Conservation (phyloP, 2,888 invertebrate genomes). For the Andrena haemorrhoa region DNA sequence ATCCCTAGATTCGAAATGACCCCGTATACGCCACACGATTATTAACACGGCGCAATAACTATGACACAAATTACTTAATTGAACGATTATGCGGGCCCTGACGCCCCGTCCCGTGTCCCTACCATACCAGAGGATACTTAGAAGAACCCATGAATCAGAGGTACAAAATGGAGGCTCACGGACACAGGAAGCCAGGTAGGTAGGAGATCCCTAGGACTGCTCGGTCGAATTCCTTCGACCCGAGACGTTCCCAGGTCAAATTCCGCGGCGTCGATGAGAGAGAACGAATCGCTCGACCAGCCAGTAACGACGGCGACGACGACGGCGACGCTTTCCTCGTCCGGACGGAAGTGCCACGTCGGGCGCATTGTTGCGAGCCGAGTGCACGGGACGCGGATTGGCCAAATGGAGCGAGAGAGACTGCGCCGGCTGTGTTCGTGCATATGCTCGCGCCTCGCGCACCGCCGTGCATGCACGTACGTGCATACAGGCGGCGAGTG, state of each 20-base stretch:
- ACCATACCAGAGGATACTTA: neutral
- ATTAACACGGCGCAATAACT: conserved; percentile 6
- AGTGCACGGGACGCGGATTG: conserved; percentile 70
- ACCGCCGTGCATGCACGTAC: conserved; percentile 23
- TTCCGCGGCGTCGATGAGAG: conserved; percentile 36
- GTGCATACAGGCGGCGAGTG: conserved; percentile 38
- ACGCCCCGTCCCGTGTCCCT: neutral
- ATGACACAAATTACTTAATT: conserved; percentile 12
- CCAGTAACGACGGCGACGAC: conserved; percentile 34
- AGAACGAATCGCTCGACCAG: conserved; percentile 27
- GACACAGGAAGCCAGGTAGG: neutral
- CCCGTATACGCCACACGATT: too few relatives aligned
- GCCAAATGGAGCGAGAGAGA: conserved; percentile 76
- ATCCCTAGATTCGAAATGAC: too few relatives aligned
- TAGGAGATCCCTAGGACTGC: neutral
- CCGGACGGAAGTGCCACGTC: conserved; percentile 79
- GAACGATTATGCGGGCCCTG: conserved; percentile 6
- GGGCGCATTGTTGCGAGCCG: conserved; percentile 76
- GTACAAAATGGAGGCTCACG: neutral
- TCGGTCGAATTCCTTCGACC: neutral
- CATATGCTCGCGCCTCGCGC: conserved; percentile 45
- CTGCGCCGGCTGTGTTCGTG: conserved; percentile 41
- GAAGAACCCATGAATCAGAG: neutral
- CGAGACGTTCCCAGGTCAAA: conserved; percentile 38
- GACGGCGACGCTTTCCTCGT: conserved; percentile 65